phyloP scores from a whole-genome alignment of 2,797 vertebrate genomes.

The Xerus rutilus region DNA sequence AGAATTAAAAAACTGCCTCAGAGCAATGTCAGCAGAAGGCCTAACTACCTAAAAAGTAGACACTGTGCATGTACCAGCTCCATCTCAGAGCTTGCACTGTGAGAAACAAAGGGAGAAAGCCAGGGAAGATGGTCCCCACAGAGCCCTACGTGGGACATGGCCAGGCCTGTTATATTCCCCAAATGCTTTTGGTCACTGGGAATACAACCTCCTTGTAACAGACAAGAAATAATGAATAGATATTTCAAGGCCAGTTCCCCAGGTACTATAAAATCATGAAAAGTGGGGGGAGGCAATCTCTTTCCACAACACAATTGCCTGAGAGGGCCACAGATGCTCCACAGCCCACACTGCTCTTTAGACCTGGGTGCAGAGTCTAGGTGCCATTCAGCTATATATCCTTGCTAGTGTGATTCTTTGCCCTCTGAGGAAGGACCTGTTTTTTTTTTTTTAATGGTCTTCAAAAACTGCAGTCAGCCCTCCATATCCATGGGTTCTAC shows the following conservation, averaged over 20 bases:
- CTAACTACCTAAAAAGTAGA: conserved; percentile 48
- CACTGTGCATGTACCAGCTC: conserved; percentile 56
- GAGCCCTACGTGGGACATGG: fast-evolving
- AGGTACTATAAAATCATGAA: neutral
- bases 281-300: neutral
- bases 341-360: neutral
- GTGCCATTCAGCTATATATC: neutral
- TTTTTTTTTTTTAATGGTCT: neutral
- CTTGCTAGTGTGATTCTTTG: neutral
- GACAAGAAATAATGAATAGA: conserved; percentile 33
- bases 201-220: conserved; percentile 41
- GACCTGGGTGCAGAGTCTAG: neutral
- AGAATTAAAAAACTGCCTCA: conserved; percentile 55
- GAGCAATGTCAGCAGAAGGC: conserved; percentile 67
- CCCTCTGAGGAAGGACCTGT: neutral
- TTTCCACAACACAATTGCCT: neutral
- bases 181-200: conserved; percentile 30
- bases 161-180: conserved; percentile 44
- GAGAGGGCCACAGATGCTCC: neutral
- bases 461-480: too few relatives aligned
- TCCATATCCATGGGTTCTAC: neutral
- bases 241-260: neutral
- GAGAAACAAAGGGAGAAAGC: conserved; percentile 42
- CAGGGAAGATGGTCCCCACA: neutral
- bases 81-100: conserved; percentile 39